Evolutionary conservation across 2,113 vertebrate species (phyloP).

Genomic region (Himantopus leucocephalus): DNA sequence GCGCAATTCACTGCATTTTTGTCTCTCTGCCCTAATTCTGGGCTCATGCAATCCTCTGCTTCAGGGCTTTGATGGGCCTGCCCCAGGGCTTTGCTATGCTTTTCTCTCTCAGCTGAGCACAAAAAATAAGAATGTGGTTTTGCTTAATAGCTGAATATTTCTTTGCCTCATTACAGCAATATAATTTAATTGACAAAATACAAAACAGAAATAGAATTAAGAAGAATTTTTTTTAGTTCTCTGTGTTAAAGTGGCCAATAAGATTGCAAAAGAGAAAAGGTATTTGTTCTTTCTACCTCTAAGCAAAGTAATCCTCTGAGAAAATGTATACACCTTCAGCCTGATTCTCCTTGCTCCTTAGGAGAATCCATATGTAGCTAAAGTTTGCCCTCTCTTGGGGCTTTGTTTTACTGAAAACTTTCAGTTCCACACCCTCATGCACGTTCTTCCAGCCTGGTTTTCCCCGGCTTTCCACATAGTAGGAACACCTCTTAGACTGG

Average conservation of each 20-base stretch:
- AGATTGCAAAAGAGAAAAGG: not conserved
- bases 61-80: not conserved
- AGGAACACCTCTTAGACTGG: not conserved
- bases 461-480: not conserved
- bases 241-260: not conserved
- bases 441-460: not conserved
- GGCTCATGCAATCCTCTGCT: not conserved
- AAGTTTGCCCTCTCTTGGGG: constrained; percentile 14
- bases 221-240: not conserved
- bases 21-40: constrained; percentile 10
- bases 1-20: not conserved
- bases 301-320: not conserved
- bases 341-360: not conserved
- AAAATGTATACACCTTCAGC: not conserved
- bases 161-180: not conserved
- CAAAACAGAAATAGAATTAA: not conserved
- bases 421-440: not conserved
- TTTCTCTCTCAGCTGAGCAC: not conserved
- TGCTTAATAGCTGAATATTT: not conserved
- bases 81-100: not conserved
- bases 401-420: constrained; percentile 5
- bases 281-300: not conserved
- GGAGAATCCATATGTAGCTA: not conserved
- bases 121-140: not conserved
- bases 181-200: not conserved